Conservation (phyloP, 2,113 vertebrate genomes). For the Macaca nemestrina region DNA sequence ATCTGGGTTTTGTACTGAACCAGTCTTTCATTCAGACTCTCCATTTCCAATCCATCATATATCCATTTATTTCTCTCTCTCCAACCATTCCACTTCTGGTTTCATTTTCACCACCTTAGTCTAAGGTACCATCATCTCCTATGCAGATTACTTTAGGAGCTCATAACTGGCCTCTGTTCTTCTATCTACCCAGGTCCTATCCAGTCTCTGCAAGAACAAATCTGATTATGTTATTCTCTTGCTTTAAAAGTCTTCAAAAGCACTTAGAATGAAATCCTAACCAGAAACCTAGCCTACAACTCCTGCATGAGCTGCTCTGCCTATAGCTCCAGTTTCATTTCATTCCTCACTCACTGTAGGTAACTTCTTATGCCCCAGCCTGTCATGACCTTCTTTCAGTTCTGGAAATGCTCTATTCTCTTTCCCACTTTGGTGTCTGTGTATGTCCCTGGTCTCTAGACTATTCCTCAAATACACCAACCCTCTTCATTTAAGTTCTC, state of each 20-base stretch:
- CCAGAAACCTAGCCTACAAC: too few species aligned
- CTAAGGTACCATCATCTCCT: background rate
- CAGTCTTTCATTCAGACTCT: background rate
- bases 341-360: background rate
- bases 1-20: background rate
- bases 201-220: background rate
- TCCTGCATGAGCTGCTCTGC: background rate
- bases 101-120: background rate
- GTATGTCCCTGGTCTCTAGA: background rate
- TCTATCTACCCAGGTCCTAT: background rate
- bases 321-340: background rate
- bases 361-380: background rate
- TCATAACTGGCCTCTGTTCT: background rate
- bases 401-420: background rate
- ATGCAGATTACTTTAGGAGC: background rate
- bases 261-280: background rate
- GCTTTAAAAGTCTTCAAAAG: background rate
- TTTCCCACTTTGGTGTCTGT: background rate
- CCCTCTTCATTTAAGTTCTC: background rate
- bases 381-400: background rate
- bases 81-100: background rate
- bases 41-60: background rate
- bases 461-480: background rate
- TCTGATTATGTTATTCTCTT: background rate
- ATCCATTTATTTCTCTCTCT: background rate